Conservation (phyloP, 2,113 vertebrate species). For the Heterotis niloticus region DNA sequence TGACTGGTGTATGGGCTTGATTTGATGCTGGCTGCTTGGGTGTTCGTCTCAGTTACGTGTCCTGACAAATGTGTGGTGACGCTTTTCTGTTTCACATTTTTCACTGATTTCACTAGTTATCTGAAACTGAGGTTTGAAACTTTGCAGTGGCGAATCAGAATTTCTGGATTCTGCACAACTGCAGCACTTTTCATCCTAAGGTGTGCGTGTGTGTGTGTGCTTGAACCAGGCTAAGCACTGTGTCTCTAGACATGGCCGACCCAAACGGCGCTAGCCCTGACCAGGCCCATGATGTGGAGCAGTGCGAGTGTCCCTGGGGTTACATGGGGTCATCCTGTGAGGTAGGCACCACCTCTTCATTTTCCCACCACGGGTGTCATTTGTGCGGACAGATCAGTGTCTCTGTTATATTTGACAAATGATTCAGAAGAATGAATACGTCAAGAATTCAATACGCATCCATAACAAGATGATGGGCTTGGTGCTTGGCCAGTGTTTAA, state of each 20-base stretch:
- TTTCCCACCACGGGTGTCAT: not conserved
- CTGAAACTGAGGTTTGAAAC: not conserved
- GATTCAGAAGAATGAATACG: too few species aligned
- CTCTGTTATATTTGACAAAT: not conserved
- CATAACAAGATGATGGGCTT: too few species aligned
- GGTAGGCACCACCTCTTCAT: conserved; percentile 60
- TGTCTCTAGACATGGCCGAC: conserved; percentile 75
- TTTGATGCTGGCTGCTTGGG: not conserved
- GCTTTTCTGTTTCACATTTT: conserved; percentile 10
- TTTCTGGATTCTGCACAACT: not conserved
- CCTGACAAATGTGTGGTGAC: not conserved
- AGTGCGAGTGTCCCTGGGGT: conserved; percentile 87
- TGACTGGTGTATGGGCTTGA: not conserved
- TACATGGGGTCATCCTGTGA: conserved; percentile 89
- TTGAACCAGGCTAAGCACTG: conserved; percentile 66
- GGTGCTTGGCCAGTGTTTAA: too few species aligned
- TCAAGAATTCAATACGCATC: not conserved
- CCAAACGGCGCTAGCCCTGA: conserved; percentile 56
- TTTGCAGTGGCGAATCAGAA: not conserved
- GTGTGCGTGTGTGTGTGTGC: not conserved
- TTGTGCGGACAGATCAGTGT: not conserved
- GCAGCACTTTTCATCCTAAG: not conserved
- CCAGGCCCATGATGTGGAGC: conserved; percentile 71
- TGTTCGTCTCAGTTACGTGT: not conserved
- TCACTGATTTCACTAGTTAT: conserved; percentile 6